Base-by-base conservation (phyloP, 2,113 vertebrate species). In the Euleptes europaea region DNA sequence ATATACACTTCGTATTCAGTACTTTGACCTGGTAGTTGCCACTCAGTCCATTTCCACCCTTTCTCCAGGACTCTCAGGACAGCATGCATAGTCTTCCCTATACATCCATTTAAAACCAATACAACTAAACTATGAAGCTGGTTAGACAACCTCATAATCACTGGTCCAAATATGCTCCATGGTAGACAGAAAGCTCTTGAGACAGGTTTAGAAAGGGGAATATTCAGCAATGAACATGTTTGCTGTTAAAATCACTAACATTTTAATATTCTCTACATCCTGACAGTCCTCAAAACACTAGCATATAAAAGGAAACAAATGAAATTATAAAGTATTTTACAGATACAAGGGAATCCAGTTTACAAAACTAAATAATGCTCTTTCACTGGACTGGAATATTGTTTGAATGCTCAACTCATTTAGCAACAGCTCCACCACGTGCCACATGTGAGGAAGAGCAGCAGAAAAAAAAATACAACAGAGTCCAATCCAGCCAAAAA, bases 341-440 rank as follows among this genome's bases (percentile, higher is more conserved):
- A 9, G 66, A 65, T 5, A 57, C 0, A 23, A 69, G 60, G 69
- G 71, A 65, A 66, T 38, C 31, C 77, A 81, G 83, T 0, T 26
- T 15, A 66, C 76, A 82, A 65, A 60, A 47, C 49, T 42, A 73
- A 4, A 12, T 86, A 8, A 35, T 81, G 12, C 3, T 44, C 31
- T 73, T 79, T 77, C 5, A 0, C 51, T 1, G 11, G 65, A 80
- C 9, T 42, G 70, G 4, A 67, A 60, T 76, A 21, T 1, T 23
- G 3, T 44, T 69, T 38, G 21, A 2, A 85, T 83, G n/a, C 47
- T 80, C 92, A 15, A 87, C 88, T 95, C 79, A 69, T 83, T 91
- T 89, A 84, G n/a, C 26, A 81, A 42, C 69, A 96, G 95, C 95
- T 79, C 95, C 96, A 93, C 92, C 0, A 63, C 80, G 93, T 95